A percentile compares a stretch with the other conserved stretches of the same genome.
These are phyloP conservation scores for Pyrgus malvae DNA, from an alignment of 2,888 invertebrate genomes.

Conservation along the genomic window DNA sequence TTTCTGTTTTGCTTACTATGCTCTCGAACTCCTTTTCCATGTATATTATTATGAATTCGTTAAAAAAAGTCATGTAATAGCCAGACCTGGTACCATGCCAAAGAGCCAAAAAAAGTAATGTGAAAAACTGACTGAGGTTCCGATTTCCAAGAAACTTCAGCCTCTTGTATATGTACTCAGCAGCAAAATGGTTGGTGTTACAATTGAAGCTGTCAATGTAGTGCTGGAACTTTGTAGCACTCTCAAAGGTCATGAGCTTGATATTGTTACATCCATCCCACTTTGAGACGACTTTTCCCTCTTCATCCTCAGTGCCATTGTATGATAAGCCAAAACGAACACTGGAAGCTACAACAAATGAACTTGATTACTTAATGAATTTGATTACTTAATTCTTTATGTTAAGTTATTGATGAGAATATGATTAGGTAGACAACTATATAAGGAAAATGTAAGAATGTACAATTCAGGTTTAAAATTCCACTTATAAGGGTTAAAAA, in stretches of 20 bases:
- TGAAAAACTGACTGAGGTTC: slow-evolving; percentile 89
- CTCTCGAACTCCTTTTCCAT: slow-evolving; percentile 89
- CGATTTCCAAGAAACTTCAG: slow-evolving; percentile 94
- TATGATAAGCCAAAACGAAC: slow-evolving; percentile 89
- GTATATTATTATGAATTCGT: slow-evolving; percentile 94
- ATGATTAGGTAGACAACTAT: no score
- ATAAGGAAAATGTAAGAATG: no score
- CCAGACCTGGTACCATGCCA: slow-evolving; percentile 99
- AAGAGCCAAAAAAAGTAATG: slow-evolving; percentile 93
- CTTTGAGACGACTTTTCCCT: slow-evolving; percentile 43
- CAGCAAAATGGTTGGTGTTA: slow-evolving; percentile 97
- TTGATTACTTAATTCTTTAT: no score
- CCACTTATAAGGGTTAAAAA: no score
- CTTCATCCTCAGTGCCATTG: slow-evolving; percentile 86
- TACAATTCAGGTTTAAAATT: no score
- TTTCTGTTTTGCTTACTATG: slow-evolving; percentile 75
- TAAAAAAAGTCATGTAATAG: slow-evolving; percentile 95
- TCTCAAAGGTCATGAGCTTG: slow-evolving; percentile 90
- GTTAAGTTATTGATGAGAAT: no score
- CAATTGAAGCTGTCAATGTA: slow-evolving; percentile 96
- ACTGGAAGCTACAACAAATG: slow-evolving; percentile 65
- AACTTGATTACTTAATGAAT: background rate
- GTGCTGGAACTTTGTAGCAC: slow-evolving; percentile 91
- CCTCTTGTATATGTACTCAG: slow-evolving; percentile 96
- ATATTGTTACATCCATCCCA: slow-evolving; percentile 98